Conservation (phyloP, 1,140 invertebrate genomes). For the Drosophila lini region DNA sequence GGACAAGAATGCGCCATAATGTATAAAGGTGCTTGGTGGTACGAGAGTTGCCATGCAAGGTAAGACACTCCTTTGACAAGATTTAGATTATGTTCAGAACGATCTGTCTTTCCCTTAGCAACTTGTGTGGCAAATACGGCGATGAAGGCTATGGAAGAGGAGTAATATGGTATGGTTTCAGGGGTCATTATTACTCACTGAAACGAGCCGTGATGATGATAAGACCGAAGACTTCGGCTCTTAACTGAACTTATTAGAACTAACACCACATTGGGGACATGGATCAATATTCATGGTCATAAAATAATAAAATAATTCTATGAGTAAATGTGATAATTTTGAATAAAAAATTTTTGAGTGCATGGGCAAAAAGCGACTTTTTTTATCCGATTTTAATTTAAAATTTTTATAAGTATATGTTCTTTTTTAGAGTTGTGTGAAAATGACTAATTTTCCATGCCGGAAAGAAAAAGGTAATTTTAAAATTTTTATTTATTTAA, state of each 20-base stretch:
- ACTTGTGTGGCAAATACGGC: neutral
- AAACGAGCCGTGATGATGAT: slow-evolving; percentile 4
- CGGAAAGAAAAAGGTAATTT: neutral
- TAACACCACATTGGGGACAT: no score
- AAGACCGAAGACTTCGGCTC: neutral
- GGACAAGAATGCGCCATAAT: no score
- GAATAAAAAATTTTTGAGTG: no score
- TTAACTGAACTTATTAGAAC: neutral
- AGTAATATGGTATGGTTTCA: neutral
- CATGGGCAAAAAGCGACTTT: no score
- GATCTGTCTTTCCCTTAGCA: neutral
- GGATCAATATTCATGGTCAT: no score
- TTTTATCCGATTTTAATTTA: no score
- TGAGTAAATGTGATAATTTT: no score
- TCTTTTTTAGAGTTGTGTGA: no score
- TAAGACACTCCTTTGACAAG: neutral
- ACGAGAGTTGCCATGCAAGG: neutral
- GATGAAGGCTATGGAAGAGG: neutral
- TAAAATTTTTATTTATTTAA: no score
- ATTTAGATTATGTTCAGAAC: neutral
- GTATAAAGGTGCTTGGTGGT: neutral
- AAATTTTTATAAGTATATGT: no score
- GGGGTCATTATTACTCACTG: neutral
- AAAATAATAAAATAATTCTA: no score
- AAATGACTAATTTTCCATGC: neutral